phyloP scores from a whole-genome alignment of 92 coral and sea anemone genomes.

The Parazoanthus darwini region DNA sequence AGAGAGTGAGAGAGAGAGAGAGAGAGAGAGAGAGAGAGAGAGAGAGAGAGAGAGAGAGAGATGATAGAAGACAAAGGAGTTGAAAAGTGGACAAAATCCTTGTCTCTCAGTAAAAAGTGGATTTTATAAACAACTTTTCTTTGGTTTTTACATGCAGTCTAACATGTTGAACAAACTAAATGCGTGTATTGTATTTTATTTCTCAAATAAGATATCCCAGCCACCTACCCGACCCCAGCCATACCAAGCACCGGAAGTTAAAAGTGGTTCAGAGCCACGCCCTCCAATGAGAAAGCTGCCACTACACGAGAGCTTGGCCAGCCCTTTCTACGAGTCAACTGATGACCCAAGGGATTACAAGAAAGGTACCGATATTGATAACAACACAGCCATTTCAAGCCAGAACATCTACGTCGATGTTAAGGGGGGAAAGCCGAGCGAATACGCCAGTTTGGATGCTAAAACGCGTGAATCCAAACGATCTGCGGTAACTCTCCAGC shows the following conservation, averaged over 20 bases:
- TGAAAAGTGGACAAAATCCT: too few species aligned
- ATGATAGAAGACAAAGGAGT: too few species aligned
- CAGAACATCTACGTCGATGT: conserved; percentile 4
- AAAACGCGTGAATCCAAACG: background rate
- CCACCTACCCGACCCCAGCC: background rate
- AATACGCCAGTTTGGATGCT: background rate
- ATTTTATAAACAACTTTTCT: too few species aligned
- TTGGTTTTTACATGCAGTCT: background rate
- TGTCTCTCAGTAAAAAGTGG: too few species aligned
- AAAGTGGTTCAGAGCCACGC: background rate
- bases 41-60: too few species aligned
- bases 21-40: too few species aligned
- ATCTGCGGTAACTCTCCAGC: background rate
- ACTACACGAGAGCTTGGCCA: conserved; percentile 18
- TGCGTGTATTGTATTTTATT: background rate
- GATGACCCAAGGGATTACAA: background rate
- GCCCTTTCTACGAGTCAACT: background rate
- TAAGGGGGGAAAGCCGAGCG: background rate
- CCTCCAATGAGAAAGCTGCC: conserved; percentile 13
- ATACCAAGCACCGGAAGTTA: background rate
- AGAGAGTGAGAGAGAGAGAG: too few species aligned
- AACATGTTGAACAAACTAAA: too few species aligned
- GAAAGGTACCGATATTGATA: background rate
- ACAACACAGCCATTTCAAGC: background rate
- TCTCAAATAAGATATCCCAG: background rate